phyloP scores from a whole-genome alignment of 2,888 invertebrate genomes.

The Drosophila mimica region DNA sequence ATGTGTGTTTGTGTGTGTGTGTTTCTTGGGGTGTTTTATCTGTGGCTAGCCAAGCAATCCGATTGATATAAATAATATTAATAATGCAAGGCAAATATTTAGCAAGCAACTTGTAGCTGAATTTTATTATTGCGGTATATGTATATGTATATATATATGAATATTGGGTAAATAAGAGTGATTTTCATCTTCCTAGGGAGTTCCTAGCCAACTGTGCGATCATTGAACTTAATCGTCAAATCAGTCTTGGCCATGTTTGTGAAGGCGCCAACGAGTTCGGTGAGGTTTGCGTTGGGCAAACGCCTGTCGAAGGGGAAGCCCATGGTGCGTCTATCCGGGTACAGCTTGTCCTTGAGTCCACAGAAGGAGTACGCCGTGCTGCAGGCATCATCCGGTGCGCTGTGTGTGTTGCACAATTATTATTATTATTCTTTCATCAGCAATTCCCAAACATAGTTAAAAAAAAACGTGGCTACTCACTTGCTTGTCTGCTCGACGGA shows the following conservation, averaged over 20 bases:
- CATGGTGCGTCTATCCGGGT: conserved; percentile 89
- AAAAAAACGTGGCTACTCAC: conserved; percentile 83
- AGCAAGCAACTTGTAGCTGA: conserved; percentile 39
- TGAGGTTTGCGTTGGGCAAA: conserved; percentile 86
- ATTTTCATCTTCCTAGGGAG: background rate
- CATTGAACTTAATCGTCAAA: conserved; percentile 87
- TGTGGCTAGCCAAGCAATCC: conserved; percentile 33
- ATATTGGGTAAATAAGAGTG: conserved; percentile 13
- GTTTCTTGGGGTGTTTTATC: conserved; percentile 17
- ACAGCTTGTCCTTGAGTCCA: conserved; percentile 88
- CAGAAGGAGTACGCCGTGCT: conserved; percentile 90
- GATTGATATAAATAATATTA: conserved; percentile 59
- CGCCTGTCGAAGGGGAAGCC: conserved; percentile 87
- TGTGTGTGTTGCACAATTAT: conserved; percentile 16
- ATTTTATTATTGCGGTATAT: conserved; percentile 39
- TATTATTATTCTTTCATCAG: conserved; percentile 1
- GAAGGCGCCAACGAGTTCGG: conserved; percentile 87
- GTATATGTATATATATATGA: conserved; percentile 4
- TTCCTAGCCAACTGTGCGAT: conserved; percentile 54
- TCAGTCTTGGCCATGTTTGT: conserved; percentile 90
- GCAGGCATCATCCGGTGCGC: conserved; percentile 87
- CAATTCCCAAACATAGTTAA: background rate
- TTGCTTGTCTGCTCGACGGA: conserved; percentile 74
- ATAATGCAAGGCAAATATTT: conserved; percentile 69
- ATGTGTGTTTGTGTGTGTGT: conserved; percentile 16